Percentiles rank a stretch among this genome's conserved stretches.
Conservation (phyloP, 2,888 invertebrate genomes). For the Agonopterix subpropinquella region DNA sequence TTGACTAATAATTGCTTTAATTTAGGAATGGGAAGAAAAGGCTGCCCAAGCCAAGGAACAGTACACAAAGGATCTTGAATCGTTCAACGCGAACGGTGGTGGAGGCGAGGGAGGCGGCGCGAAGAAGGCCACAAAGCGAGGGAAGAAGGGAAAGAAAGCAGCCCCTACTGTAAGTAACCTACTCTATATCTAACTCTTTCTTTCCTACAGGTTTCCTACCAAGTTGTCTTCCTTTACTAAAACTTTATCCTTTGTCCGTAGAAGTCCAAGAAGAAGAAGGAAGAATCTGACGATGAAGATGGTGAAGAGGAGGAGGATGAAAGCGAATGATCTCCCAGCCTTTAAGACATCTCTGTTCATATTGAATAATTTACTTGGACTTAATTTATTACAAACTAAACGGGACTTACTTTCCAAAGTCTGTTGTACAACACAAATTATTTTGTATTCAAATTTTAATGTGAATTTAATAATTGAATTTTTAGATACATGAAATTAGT, state of each 20-base stretch:
- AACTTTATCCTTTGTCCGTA: conserved; percentile 12
- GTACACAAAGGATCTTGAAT: conserved; percentile 91
- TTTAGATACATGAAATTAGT: conserved; percentile 7
- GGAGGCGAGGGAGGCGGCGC: conserved; percentile 66
- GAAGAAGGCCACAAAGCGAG: conserved; percentile 76
- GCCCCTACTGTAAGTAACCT: conserved; percentile 54
- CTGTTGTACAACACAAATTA: conserved; percentile 35
- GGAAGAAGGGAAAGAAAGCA: conserved; percentile 71
- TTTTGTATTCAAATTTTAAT: conserved; percentile 1
- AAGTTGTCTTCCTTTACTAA: neutral
- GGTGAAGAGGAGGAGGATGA: conserved; percentile 79
- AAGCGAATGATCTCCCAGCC: conserved; percentile 77
- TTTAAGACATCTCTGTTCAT: conserved; percentile 65
- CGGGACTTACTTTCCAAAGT: conserved; percentile 72
- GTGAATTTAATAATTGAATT: conserved; percentile 1
- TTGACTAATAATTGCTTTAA: conserved; percentile 8
- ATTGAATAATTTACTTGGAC: conserved; percentile 74
- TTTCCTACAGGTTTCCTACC: too few species aligned
- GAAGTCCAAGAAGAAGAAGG: conserved; percentile 78
- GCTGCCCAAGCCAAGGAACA: conserved; percentile 92
- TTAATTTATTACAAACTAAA: conserved; percentile 75
- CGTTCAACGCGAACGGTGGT: conserved; percentile 89
- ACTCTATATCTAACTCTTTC: too few species aligned
- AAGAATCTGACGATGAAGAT: conserved; percentile 78
- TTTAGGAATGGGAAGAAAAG: conserved; percentile 93